Base-by-base conservation (phyloP, 2,888 invertebrate species). In the Nezara viridula region DNA sequence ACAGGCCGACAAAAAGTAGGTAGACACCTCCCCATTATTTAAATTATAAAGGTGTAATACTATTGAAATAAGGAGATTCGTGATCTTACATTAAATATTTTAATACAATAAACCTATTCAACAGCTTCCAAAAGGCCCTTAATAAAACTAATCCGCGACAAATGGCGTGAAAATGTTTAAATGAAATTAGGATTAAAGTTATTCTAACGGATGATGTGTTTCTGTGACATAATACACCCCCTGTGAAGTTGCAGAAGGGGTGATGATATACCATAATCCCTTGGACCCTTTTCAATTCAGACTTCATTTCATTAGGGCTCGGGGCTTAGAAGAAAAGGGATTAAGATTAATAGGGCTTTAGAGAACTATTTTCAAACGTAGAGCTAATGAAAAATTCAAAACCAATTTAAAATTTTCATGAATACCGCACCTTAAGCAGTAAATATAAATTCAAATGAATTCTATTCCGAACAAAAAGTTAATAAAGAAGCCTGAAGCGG, bases 181-280 rank as follows among this genome's bases (percentile, higher is more conserved):
- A 81, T 81, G 24, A 81, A 81, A 81, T 81, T 47, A 81, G 14
- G 40, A 81, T 81, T 81, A 81, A 40, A 81, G 44, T 81, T 44
- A 81, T 81, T 44, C 47, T 3, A n/a, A 2, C 5, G 44, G 81
- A 47, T 81, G 81, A 81, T 44, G 81, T 81, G 81, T 81, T 81
- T 44, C 44, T 47, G 44, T 47, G 81, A 81, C 81, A 77, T 77
- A 81, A 81, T 81, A 81, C n/a, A n/a, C 44, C 81, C 81, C 81
- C 81, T 81, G 81, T 81, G 81, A 81, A 81, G 81, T 81, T n/a
- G 44, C 81, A 81, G 81, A 81, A 81, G 81, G 81, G 81, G 40
- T 81, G 81, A 81, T 81, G 44, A 81, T 81, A 81, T 81, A 81
- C 44, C 81, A 81, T 81, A 81, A 81, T 81, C 81, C 81, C 81